Evolutionary conservation across 2,888 invertebrate species (phyloP).

Genomic region (Lysandra bellargus): DNA sequence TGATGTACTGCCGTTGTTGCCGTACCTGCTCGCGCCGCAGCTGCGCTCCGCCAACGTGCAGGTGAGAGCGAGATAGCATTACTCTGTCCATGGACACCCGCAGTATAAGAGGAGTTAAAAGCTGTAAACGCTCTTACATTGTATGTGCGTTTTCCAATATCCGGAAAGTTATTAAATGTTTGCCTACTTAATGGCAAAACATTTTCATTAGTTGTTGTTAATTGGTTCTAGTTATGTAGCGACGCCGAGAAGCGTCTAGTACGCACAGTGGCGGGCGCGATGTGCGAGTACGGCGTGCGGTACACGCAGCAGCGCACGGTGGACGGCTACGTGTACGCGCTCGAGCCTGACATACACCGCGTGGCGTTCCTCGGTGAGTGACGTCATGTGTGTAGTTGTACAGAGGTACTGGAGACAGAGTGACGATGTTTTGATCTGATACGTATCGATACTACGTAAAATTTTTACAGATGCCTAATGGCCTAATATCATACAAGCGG

Average conservation of each 20-base stretch:
- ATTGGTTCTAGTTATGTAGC: slow-evolving; percentile 83
- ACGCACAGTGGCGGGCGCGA: slow-evolving; percentile 85
- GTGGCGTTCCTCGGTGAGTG: slow-evolving; percentile 73
- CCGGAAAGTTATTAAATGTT: neutral
- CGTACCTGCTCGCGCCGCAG: slow-evolving; percentile 86
- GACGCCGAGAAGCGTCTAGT: slow-evolving; percentile 86
- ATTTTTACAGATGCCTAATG: too few species aligned
- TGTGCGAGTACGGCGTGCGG: slow-evolving; percentile 94
- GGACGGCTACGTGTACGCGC: slow-evolving; percentile 86
- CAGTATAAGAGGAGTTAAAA: too few species aligned
- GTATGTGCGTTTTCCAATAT: too few species aligned
- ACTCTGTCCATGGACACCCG: neutral
- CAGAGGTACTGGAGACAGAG: slow-evolving; percentile 86
- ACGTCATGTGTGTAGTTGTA: neutral
- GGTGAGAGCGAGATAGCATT: slow-evolving; percentile 46
- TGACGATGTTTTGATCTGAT: too few species aligned
- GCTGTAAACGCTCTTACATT: too few species aligned
- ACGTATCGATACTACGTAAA: too few species aligned
- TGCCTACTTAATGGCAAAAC: neutral
- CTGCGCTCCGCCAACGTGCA: slow-evolving; percentile 85
- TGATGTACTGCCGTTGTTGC: slow-evolving; percentile 86
- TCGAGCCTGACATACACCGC: slow-evolving; percentile 90
- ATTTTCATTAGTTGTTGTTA: neutral
- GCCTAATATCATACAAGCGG: too few species aligned
- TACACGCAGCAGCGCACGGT: slow-evolving; percentile 88